phyloP scores from a whole-genome alignment of 2,888 invertebrate genomes.

The Enchytraeus crypticus region DNA sequence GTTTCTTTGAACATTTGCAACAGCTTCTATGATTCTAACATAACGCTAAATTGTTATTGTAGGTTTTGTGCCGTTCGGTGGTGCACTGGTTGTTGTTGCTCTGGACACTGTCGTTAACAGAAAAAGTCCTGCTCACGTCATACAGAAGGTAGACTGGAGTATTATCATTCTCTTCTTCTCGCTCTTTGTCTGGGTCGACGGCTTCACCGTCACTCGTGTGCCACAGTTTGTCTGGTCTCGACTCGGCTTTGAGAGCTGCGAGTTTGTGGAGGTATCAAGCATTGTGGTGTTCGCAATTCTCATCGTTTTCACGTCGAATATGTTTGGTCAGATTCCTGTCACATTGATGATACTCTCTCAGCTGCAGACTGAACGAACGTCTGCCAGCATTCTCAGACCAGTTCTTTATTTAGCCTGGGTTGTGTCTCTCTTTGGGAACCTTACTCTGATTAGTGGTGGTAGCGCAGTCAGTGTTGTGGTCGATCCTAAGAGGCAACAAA shows the following conservation, averaged over 20 bases:
- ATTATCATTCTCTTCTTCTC: slow-evolving; percentile 28
- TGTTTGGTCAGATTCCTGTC: slow-evolving; percentile 29
- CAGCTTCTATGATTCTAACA: no score
- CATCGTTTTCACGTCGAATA: slow-evolving; percentile 24
- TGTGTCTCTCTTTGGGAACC: slow-evolving; percentile 27
- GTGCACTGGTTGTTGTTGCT: slow-evolving; percentile 19
- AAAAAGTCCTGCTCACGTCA: slow-evolving; percentile 9
- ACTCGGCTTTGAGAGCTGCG: slow-evolving; percentile 13
- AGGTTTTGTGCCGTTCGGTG: slow-evolving; percentile 28
- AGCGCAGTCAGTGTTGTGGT: neutral
- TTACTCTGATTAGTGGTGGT: slow-evolving; percentile 28
- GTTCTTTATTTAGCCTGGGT: slow-evolving; percentile 28
- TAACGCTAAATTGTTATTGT: no score
- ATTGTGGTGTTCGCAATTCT: slow-evolving; percentile 18
- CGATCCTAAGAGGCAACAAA: neutral
- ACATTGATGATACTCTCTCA: slow-evolving; percentile 26
- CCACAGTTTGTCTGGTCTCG: slow-evolving; percentile 23
- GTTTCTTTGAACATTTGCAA: no score
- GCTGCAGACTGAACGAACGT: slow-evolving; percentile 14
- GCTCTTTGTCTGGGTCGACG: slow-evolving; percentile 28
- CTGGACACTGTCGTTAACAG: slow-evolving; percentile 24
- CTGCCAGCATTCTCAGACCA: slow-evolving; percentile 17
- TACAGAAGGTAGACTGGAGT: slow-evolving; percentile 25
- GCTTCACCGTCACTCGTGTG: slow-evolving; percentile 23
- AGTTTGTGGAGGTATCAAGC: neutral